Percentiles rank a stretch among this genome's conserved stretches.
Evolutionary conservation across 2,888 invertebrate species (phyloP).

Genomic region (Stenchaetothrips biformis): DNA sequence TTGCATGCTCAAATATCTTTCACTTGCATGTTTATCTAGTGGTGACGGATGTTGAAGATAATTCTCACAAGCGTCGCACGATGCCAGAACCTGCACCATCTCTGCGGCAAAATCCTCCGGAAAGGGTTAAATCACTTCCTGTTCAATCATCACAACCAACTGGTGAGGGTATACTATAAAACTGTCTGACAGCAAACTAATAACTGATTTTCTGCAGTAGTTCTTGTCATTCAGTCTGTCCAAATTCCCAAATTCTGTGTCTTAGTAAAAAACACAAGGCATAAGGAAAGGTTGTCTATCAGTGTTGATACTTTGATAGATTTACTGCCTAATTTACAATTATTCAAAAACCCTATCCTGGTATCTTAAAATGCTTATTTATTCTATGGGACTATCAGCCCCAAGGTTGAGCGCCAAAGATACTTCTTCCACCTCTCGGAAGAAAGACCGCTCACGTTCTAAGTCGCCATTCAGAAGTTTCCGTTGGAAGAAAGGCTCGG

Average conservation of each 20-base stretch:
- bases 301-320: neutral
- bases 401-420: constrained; percentile 33
- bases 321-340: neutral
- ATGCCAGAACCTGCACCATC: constrained; percentile 18
- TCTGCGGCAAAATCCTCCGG: neutral
- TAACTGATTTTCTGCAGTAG: neutral
- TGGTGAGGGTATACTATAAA: neutral
- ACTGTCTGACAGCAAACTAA: too few relatives aligned
- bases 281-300: neutral
- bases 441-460: constrained; percentile 80
- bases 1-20: neutral
- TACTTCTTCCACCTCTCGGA: constrained; percentile 34
- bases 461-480: constrained; percentile 92
- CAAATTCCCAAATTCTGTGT: neutral
- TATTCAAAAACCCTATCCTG: neutral
- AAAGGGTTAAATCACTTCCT: constrained; percentile 23
- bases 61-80: neutral
- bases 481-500: constrained; percentile 69
- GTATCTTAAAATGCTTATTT: constrained; percentile 26
- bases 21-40: constrained; percentile 16
- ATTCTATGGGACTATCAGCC: constrained; percentile 28
- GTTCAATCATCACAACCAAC: neutral
- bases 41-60: constrained; percentile 8
- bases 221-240: neutral
- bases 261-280: neutral